Percentiles rank a stretch among this genome's conserved stretches.
phyloP scores from a whole-genome alignment of 2,113 vertebrate species.

The Coracopsis vasa region DNA sequence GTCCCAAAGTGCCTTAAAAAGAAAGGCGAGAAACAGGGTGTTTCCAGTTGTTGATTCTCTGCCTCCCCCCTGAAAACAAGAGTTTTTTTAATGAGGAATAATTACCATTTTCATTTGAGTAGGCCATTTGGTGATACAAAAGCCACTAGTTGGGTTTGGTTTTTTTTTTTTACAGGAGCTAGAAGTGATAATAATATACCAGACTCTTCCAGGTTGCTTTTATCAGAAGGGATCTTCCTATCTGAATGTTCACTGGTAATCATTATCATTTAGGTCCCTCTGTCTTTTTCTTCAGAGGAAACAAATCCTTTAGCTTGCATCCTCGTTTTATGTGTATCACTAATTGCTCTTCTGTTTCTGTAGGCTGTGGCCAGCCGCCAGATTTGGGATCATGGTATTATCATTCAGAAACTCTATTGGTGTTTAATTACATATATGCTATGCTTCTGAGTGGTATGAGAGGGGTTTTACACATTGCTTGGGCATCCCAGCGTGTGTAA shows the following conservation, averaged over 20 bases:
- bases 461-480: neutral
- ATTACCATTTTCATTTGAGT: neutral
- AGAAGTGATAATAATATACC: neutral
- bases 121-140: neutral
- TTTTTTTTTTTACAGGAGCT: neutral
- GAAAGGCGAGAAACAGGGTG: accelerated
- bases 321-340: neutral
- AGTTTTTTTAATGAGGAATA: neutral
- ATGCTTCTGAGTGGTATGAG: neutral
- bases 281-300: constrained; percentile 21
- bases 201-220: neutral
- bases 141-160: neutral
- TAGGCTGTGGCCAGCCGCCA: neutral
- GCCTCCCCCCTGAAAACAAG: neutral
- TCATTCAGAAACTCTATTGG: neutral
- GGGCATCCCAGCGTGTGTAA: neutral
- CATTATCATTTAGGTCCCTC: neutral
- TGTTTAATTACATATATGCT: neutral
- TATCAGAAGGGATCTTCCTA: neutral
- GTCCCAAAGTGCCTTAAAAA: neutral
- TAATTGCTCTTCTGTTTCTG: constrained; percentile 18
- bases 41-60: neutral
- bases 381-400: neutral
- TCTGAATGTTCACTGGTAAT: neutral
- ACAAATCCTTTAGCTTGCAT: neutral